phyloP scores from a whole-genome alignment of 2,797 vertebrate genomes.

The Sebastes trivittatus region DNA sequence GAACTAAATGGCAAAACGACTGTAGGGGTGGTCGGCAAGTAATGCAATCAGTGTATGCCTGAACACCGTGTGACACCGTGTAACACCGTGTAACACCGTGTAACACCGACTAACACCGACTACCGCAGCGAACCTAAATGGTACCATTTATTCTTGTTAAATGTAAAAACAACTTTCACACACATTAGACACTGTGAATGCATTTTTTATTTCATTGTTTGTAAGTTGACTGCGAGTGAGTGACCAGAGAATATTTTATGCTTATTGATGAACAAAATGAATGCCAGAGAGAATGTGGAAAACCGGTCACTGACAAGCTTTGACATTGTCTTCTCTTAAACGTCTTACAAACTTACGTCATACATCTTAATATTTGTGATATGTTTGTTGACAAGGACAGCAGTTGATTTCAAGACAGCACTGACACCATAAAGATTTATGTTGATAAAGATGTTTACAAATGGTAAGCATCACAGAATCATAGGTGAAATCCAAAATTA shows the following conservation, averaged over 20 bases:
- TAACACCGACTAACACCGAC: too few relatives aligned
- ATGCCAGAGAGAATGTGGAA: too few relatives aligned
- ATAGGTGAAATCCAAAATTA: neutral
- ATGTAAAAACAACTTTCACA: neutral
- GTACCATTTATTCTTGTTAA: neutral
- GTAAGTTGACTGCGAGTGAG: neutral
- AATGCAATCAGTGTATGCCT: too few relatives aligned
- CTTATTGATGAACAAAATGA: too few relatives aligned
- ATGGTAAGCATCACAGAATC: neutral
- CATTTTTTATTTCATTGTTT: neutral
- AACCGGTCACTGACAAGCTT: neutral
- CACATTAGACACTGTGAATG: neutral
- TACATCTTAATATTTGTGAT: neutral
- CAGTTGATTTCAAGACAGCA: too few relatives aligned
- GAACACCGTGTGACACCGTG: too few relatives aligned
- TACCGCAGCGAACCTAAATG: neutral
- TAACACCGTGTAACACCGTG: too few relatives aligned
- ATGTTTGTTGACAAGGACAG: neutral
- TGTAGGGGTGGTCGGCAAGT: too few relatives aligned
- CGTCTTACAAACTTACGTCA: neutral
- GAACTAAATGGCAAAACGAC: too few relatives aligned
- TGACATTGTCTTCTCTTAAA: neutral
- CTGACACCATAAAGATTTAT: neutral
- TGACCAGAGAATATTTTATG: too few relatives aligned
- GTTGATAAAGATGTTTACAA: neutral